Conservation (phyloP, 2,888 invertebrate genomes). For the Heliothis peltigera region DNA sequence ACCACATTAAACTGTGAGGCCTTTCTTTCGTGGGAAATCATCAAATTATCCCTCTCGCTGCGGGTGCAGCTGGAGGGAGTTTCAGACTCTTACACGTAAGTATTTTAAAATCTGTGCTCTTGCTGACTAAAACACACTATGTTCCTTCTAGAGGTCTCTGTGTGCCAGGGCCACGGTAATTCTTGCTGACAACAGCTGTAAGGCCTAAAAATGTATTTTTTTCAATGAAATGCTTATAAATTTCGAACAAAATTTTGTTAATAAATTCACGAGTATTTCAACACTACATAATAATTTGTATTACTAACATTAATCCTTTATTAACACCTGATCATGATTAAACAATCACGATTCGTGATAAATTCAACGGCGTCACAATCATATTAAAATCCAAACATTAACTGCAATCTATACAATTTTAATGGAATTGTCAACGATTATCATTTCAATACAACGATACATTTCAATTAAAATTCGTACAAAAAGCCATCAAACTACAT, state of each 20-base stretch:
- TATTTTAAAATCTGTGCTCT: too few species aligned
- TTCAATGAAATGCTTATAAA: too few species aligned
- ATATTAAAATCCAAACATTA: neutral
- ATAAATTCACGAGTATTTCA: neutral
- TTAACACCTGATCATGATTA: neutral
- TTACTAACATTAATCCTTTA: neutral
- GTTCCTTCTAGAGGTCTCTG: too few species aligned
- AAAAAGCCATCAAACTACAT: neutral
- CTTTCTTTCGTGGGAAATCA: too few species aligned
- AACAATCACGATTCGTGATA: neutral
- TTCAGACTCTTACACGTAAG: too few species aligned
- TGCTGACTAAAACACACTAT: too few species aligned
- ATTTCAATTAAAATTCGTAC: neutral
- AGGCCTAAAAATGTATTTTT: too few species aligned
- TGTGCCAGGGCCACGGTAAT: too few species aligned
- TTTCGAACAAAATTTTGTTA: too few species aligned
- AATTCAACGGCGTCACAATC: neutral
- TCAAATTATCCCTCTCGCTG: too few species aligned
- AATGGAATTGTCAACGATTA: neutral
- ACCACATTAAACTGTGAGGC: neutral
- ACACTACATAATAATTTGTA: neutral
- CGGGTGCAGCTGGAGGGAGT: too few species aligned
- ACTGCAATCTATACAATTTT: neutral
- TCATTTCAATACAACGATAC: slow-evolving; percentile 1
- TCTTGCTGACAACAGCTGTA: too few species aligned